A percentile compares a stretch with the other conserved stretches of the same genome.
These are phyloP conservation scores for Coenonympha glycerion DNA, from an alignment of 2,888 invertebrate genomes.

Conservation along the genomic window DNA sequence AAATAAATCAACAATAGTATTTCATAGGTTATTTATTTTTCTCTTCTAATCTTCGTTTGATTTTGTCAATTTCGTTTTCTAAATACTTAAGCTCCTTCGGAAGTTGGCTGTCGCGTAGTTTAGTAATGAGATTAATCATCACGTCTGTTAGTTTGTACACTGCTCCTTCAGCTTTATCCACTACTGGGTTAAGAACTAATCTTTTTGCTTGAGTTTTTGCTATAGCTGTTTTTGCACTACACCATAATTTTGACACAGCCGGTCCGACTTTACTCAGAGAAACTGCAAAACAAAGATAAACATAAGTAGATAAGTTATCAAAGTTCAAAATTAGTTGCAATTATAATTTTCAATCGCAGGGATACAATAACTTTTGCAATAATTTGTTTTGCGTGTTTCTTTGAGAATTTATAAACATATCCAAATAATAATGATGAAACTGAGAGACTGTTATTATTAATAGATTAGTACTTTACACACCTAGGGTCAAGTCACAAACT, in stretches of 20 bases:
- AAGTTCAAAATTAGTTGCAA: neutral
- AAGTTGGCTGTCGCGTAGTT: slow-evolving; percentile 43
- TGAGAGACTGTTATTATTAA: neutral
- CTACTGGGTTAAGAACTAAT: slow-evolving; percentile 43
- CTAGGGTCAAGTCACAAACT: slow-evolving; percentile 50
- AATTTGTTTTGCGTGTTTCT: slow-evolving; percentile 59
- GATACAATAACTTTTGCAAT: neutral
- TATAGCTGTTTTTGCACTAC: slow-evolving; percentile 39
- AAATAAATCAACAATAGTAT: neutral
- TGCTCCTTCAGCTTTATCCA: slow-evolving; percentile 42
- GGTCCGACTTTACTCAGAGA: slow-evolving; percentile 53
- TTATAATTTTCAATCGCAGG: neutral
- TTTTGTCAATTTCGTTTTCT: slow-evolving; percentile 46
- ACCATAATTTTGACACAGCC: slow-evolving; percentile 47
- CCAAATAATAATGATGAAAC: neutral
- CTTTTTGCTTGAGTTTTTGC: slow-evolving; percentile 40
- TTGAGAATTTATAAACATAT: slow-evolving; percentile 20
- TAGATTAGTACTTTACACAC: slow-evolving; percentile 36
- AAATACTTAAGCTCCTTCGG: slow-evolving; percentile 49
- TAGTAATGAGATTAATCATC: slow-evolving; percentile 36
- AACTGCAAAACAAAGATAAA: slow-evolving; percentile 59
- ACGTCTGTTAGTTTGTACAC: slow-evolving; percentile 32
- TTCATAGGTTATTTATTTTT: neutral
- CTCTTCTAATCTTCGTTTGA: slow-evolving; percentile 24
- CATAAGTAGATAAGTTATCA: slow-evolving; percentile 32